Conservation (phyloP, 2,113 vertebrate species). For the Parus major region DNA sequence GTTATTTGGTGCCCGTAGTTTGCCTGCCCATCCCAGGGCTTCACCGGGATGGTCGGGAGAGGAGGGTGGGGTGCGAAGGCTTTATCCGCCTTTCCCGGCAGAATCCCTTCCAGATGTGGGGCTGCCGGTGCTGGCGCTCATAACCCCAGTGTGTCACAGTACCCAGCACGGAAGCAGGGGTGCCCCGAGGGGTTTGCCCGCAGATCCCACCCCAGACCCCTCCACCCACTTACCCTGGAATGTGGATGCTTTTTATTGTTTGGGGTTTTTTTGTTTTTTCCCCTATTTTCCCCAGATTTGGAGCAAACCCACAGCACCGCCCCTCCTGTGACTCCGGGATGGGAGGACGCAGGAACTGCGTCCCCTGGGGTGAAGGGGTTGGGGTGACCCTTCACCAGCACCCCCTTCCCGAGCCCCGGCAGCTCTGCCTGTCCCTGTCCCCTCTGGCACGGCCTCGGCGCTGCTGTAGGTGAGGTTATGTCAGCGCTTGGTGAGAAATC, state of each 20-base stretch:
- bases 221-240: not conserved
- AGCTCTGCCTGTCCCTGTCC: not conserved
- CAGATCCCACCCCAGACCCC: not conserved
- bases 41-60: not conserved
- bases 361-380: not conserved
- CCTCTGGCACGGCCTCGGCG: not conserved
- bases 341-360: rapidly evolving
- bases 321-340: rapidly evolving
- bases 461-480: not conserved
- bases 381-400: not conserved
- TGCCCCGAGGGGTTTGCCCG: no score
- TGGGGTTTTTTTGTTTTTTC: no score
- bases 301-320: not conserved
- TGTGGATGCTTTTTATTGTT: no score
- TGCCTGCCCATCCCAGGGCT: not conserved
- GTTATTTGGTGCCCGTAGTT: not conserved
- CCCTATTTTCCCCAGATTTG: not conserved
- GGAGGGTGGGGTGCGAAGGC: not conserved
- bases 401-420: not conserved
- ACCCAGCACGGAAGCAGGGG: not conserved
- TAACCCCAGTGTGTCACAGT: not conserved
- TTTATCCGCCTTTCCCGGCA: not conserved
- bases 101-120: slow-evolving; percentile 39
- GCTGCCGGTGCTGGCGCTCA: not conserved
- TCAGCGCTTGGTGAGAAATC: not conserved